phyloP scores from a whole-genome alignment of 1,140 invertebrate species.

The Ceratosolen solmsi region DNA sequence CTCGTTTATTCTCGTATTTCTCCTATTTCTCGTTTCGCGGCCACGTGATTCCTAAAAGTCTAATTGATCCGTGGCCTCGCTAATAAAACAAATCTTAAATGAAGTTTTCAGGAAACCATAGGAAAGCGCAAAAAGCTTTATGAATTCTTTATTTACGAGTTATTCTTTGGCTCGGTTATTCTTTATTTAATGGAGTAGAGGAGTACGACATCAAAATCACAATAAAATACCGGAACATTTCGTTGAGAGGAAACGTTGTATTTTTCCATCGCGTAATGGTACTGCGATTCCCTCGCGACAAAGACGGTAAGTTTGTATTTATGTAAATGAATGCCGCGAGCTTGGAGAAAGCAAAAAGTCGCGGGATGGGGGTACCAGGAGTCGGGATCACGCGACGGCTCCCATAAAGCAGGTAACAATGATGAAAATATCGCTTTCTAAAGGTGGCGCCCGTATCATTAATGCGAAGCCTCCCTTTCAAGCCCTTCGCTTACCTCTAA shows the following conservation, averaged over 20 bases:
- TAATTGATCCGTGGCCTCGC: too few relatives aligned
- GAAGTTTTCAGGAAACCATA: not conserved
- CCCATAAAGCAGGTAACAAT: conserved; percentile 68
- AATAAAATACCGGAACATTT: not conserved
- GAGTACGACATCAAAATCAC: not conserved
- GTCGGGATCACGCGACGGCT: conserved; percentile 55
- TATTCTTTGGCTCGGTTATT: too few relatives aligned
- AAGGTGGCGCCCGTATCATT: conserved; percentile 68
- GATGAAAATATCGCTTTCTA: conserved; percentile 71
- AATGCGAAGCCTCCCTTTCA: conserved; percentile 58
- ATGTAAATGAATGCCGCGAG: conserved; percentile 11
- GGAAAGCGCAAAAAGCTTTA: not conserved
- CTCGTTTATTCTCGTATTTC: too few relatives aligned
- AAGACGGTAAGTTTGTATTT: conserved; percentile 21
- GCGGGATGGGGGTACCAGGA: not conserved
- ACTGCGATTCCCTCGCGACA: not conserved
- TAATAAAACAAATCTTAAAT: not conserved
- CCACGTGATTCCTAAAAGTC: too few relatives aligned
- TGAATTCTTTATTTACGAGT: not conserved
- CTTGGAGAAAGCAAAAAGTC: not conserved
- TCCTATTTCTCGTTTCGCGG: too few relatives aligned
- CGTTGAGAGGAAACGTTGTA: not conserved
- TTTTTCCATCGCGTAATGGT: conserved; percentile 11
- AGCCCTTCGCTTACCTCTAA: not conserved
- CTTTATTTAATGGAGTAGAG: not conserved